Evolutionary conservation across 2,113 vertebrate species (phyloP), one percentile per base, ranked within the genome.

Genomic region (Mola mola): DNA sequence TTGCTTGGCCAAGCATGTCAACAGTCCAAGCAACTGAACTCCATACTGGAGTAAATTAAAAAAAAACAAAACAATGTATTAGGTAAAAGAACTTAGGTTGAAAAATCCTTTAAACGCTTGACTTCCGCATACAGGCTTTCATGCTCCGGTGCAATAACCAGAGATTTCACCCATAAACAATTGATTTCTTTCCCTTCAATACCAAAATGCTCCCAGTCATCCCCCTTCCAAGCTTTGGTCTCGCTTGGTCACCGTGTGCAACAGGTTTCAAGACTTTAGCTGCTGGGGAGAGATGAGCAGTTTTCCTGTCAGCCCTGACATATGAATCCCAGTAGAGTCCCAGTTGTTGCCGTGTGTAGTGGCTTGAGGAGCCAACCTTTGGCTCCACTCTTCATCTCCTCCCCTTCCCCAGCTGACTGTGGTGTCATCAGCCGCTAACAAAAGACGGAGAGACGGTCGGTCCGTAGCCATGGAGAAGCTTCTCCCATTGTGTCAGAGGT

Each of bases 401-500:
- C n/a, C 11, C 36, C 21, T 33, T 24, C 4, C 41, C n/a, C 42
- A 66, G 41, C 40, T 70, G 72, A 22, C 55, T 21, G 37, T 40
- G 24, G 22, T 64, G 61, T 79, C 79, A 66, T 61, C 44, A 24
- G n/a, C 22, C 40, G 5, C 44, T 25, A 40, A 51, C 17, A 38
- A 7, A 64, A 4, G 22, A 8, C 9, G 26, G 42, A 15, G n/a
- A 53, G 21, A n/a, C 6, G 2, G 28, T 33, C 11, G 60, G 8
- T 8, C 26, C 43, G 60, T 48, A 16, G 22, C 19, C 57, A 22
- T 0, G 21, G 53, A 60, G 34, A 59, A 60, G 31, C 31, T 16
- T 41, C 11, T 21, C 12, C 72, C 59, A 48, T 26, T 7, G 41
- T 43, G 72, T 82, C 40, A 74, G 37, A 81, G 53, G 85, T 72